Conservation (phyloP, 2,113 vertebrate species). For the Sinocyclocheilus maitianheensis region DNA sequence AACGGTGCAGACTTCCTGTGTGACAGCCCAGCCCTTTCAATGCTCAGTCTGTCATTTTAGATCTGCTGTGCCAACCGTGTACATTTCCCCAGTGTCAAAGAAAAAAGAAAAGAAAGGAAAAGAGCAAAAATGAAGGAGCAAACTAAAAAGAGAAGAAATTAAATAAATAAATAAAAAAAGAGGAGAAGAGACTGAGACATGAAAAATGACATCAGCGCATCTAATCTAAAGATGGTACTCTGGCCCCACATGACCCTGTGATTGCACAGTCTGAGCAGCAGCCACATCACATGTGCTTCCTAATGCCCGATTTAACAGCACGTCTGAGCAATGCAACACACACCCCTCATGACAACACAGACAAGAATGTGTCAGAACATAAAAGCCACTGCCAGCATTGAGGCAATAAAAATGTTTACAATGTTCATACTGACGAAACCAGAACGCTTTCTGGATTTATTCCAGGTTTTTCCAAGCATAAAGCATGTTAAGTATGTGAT, state of each 20-base stretch:
- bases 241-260: not conserved
- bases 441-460: not conserved
- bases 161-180: not conserved
- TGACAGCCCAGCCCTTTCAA: slow-evolving; percentile 40
- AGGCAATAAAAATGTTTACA: not conserved
- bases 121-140: not conserved
- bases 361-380: slow-evolving; percentile 7
- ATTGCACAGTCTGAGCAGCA: not conserved
- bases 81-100: not conserved
- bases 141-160: not conserved
- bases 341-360: not conserved
- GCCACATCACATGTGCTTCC: slow-evolving; percentile 7
- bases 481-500: not conserved
- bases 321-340: not conserved
- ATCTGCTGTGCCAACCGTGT: slow-evolving; percentile 13
- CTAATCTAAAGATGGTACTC: slow-evolving; percentile 27
- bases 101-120: not conserved
- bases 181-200: not conserved
- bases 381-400: not conserved
- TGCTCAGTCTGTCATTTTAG: slow-evolving; percentile 7
- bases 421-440: not conserved
- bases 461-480: not conserved
- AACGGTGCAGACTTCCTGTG: slow-evolving; percentile 50
- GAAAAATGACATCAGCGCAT: not conserved
- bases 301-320: slow-evolving; percentile 26